Base-by-base conservation (phyloP, 2,888 invertebrate genomes). In the Euzetes globulus region DNA sequence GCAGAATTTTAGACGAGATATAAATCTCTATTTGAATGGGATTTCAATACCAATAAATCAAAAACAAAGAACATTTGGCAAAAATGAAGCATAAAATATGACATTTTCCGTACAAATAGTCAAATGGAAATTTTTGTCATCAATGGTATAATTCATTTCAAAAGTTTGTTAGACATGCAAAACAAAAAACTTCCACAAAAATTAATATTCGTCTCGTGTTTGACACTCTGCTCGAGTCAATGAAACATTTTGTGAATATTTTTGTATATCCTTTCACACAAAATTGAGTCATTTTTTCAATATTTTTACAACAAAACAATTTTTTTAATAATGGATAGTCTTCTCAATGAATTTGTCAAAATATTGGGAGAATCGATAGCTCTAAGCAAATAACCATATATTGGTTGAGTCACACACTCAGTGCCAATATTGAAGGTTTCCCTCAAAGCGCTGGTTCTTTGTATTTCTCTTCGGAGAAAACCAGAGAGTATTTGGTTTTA, bases 281-380 rank as follows among this genome's bases (percentile, higher is more conserved):
- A 33, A 13, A 33, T 63, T 63, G 37, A 63, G 63, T 63, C 33
- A 63, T n/a, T 33, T 63, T 27, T 27, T 52, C 52, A 52, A 52
- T 52, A 52, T 52, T 19, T 52, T 52, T 19, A 19, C n/a, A 52
- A 52, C 5, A 19, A 17, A 7, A 17, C n/a, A 47, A 47, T 47
- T 25, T 58, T 27, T 22, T 22, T 60, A 50, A 50, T 50, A 60
- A 33, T 27, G 4, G 4, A 19, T 27, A 15, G 13, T 58, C 4
- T 58, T 58, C 22, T 1, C 60, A 60, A 60, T 60, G 60, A 60
- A 60, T 60, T 27, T 11, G 13, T 60, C 27, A 60, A 60, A 60
- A 58, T 50, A 33, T 33, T 33, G 33, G 33, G 33, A 4, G 5
- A 33, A 25, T 58, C 19, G 22, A 9, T 58, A 9, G 19, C 27